Base-by-base conservation (phyloP, 2,113 vertebrate species). In the Asarcornis scutulata region DNA sequence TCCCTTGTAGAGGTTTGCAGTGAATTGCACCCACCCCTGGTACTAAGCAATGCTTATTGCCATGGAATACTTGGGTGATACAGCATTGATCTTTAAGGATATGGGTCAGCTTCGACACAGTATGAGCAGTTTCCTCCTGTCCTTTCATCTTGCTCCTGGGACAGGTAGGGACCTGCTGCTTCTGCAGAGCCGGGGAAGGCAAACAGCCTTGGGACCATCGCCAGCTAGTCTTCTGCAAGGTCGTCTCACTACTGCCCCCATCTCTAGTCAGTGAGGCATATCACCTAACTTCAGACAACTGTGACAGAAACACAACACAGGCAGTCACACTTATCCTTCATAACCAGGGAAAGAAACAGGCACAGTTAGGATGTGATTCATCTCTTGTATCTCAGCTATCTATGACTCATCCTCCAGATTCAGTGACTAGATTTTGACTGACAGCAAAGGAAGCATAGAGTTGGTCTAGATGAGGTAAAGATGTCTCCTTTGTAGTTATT, bases 381-480 rank as follows among this genome's bases (percentile, higher is more conserved):
- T 29, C 13, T 60, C 53, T 68, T 1, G 1, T n/a, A 42, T 12
- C 38, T 55, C n/a, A 31, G 23, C 23, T 59, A 5, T 23, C 32
- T 48, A 25, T 34, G 38, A 63, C 38, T 63, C 48, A 18, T 23
- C 53, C 72, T 62, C 38, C 63, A 34, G 7, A 62, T 44, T 25
- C 55, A 55, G 48, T 31, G n/a, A n/a, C 27, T 21, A 26, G 38
- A 76, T 48, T 62, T n/a, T 56, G 48, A 48, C 23, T 48, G n/a
- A 25, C 1, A 1, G n/a, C 18, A 32, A 77, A 53, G 32, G 46
- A 69, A 69, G 29, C 1, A 1, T n/a, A n/a, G 15, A 1, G 1
- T 34, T n/a, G 29, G 20, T 56, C n/a, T 69, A 46, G 48, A 38
- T 1, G 1, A 53, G 46, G 62, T 46, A 46, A 56, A 76, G 17